Conservation (phyloP, 2,888 invertebrate species). For the Cephus nigrinus region DNA sequence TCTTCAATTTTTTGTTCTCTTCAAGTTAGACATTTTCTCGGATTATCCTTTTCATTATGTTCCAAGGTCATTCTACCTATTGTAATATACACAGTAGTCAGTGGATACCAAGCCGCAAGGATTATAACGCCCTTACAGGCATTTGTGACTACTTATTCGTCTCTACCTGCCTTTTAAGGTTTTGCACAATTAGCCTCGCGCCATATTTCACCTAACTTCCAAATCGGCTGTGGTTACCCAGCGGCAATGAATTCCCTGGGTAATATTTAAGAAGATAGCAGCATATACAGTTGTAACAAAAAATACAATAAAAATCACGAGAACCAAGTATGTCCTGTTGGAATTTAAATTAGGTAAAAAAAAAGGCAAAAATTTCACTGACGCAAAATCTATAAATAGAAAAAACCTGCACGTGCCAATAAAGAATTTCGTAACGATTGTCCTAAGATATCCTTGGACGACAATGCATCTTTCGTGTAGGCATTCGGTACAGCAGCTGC, state of each 20-base stretch:
- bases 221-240: conserved; percentile 17
- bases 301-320: background rate
- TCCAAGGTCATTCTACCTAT: background rate
- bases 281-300: background rate
- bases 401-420: background rate
- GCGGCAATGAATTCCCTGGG: background rate
- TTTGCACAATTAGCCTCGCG: conserved; percentile 34
- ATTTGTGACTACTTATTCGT: conserved; percentile 7
- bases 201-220: conserved; percentile 36
- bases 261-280: background rate
- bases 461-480: conserved; percentile 4
- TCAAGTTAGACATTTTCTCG: background rate
- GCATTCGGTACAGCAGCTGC: background rate
- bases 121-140: conserved; percentile 1
- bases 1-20: background rate
- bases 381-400: background rate
- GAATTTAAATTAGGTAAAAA: conserved; percentile 3
- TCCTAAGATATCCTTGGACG: background rate
- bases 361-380: background rate
- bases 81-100: background rate
- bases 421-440: conserved; percentile 1
- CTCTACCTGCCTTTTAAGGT: conserved; percentile 8
- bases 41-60: background rate
- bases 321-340: background rate
- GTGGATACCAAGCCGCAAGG: background rate